Conservation (phyloP, 2,113 vertebrate species). For the Athene noctua region DNA sequence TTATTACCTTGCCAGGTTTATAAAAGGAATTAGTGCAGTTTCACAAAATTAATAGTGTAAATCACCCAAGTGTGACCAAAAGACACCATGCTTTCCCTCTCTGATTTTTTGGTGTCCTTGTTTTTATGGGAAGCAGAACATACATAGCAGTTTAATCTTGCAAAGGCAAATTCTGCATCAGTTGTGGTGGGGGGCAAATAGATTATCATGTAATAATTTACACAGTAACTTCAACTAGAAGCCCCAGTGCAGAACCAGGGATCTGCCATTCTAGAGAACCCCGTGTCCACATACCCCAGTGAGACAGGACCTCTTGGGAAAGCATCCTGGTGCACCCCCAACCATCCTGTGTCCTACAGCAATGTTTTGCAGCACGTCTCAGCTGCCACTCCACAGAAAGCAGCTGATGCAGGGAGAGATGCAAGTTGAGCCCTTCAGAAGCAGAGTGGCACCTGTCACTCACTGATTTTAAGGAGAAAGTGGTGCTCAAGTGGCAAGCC, state of each 20-base stretch:
- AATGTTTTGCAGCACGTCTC: neutral
- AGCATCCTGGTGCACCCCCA: neutral
- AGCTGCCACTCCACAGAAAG: neutral
- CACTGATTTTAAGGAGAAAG: neutral
- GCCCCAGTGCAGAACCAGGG: neutral
- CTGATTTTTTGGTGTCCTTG: neutral
- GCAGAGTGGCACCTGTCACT: neutral
- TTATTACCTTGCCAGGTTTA: neutral
- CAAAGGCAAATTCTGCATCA: neutral
- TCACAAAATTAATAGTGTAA: neutral
- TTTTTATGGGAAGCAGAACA: neutral
- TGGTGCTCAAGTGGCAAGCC: neutral
- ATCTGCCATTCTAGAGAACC: neutral
- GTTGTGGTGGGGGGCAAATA: neutral
- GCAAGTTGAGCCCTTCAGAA: neutral
- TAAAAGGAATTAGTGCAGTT: neutral
- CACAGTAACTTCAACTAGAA: neutral
- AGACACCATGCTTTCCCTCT: neutral
- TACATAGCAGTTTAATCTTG: neutral
- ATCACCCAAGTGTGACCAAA: neutral
- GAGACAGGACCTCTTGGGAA: neutral
- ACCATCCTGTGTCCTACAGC: neutral
- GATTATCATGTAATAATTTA: neutral
- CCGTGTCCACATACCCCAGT: rapidly evolving
- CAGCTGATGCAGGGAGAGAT: neutral